Conservation (phyloP, 2,888 invertebrate genomes). For the Thymelicus sylvestris region DNA sequence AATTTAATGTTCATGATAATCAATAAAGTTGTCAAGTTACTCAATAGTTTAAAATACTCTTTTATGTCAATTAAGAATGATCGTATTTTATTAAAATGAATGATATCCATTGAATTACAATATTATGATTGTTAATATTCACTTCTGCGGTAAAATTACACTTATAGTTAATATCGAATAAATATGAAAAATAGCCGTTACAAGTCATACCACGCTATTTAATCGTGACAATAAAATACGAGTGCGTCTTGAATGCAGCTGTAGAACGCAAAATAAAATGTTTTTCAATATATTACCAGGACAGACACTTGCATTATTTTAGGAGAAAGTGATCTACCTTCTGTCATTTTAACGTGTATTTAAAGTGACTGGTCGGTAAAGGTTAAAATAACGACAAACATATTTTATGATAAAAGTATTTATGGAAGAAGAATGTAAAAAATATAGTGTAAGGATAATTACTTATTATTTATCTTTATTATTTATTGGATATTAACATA, state of each 20-base stretch:
- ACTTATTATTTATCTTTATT: not conserved
- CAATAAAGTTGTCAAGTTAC: no score
- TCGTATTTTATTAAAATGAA: no score
- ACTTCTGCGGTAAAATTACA: not conserved
- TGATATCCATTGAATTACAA: no score
- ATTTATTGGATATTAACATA: not conserved
- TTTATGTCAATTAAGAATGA: no score
- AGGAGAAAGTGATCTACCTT: constrained; percentile 30
- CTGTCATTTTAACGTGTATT: constrained; percentile 7
- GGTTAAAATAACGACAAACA: constrained; percentile 12
- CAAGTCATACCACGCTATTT: constrained; percentile 32
- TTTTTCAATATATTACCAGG: constrained; percentile 25
- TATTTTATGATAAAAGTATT: not conserved
- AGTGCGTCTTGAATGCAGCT: constrained; percentile 29
- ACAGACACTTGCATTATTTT: constrained; percentile 28
- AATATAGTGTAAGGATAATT: no score
- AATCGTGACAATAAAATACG: constrained; percentile 28
- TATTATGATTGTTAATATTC: not conserved
- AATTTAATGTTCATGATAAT: no score
- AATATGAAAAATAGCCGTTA: constrained; percentile 24
- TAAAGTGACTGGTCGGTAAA: constrained; percentile 10
- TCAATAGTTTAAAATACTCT: no score
- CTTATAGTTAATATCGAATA: constrained; percentile 9
- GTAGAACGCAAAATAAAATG: constrained; percentile 27
- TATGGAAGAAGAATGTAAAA: not conserved